Evolutionary conservation across 2,113 vertebrate genomes (phyloP).

Genomic region (Ifrita kowaldi): DNA sequence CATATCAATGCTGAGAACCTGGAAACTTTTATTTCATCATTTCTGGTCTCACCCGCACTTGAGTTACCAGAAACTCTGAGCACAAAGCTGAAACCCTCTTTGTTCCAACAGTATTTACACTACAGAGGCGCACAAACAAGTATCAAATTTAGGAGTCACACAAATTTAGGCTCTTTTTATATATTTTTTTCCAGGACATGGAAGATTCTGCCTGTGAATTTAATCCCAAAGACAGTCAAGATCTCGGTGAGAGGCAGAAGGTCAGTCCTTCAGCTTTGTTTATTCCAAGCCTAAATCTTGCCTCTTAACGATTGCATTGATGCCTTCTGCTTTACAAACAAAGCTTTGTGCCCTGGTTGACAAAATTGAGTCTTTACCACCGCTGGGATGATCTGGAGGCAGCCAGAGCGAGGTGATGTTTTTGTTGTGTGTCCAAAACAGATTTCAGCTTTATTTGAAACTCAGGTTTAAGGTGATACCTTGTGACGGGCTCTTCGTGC

Average conservation of each 20-base stretch:
- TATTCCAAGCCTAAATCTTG: background rate
- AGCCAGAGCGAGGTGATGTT: background rate
- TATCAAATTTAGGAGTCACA: background rate
- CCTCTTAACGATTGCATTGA: background rate
- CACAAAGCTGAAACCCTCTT: background rate
- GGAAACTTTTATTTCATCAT: background rate
- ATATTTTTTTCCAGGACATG: background rate
- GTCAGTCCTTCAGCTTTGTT: background rate
- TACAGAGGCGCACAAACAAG: background rate
- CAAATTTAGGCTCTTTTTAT: background rate
- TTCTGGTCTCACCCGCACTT: background rate
- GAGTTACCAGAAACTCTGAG: background rate
- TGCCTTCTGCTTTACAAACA: background rate
- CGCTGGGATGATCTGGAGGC: background rate
- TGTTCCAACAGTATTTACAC: background rate
- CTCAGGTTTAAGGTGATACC: background rate
- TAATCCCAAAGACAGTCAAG: slow-evolving; percentile 7
- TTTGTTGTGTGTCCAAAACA: background rate
- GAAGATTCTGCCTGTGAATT: slow-evolving; percentile 27
- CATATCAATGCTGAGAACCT: background rate
- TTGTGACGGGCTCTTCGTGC: fast-evolving
- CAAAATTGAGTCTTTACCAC: background rate
- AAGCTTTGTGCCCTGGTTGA: background rate
- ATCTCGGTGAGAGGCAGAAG: background rate
- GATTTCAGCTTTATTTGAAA: background rate